A percentile compares a stretch with the other conserved stretches of the same genome.
Evolutionary conservation across 2,797 vertebrate species (phyloP).

Genomic region (Rhabdophis nuchalis): DNA sequence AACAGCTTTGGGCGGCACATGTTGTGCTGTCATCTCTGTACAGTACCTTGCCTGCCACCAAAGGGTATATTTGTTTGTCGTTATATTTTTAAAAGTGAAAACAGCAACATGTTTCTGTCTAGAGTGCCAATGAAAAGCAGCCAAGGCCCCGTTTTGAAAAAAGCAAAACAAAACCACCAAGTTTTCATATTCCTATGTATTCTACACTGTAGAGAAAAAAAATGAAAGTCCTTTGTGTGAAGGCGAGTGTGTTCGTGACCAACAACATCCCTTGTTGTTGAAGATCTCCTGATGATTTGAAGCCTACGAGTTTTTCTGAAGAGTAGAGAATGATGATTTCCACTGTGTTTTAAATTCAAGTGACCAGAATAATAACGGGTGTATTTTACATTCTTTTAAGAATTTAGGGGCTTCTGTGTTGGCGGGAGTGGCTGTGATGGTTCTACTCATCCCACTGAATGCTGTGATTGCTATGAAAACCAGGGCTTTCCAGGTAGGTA

Average conservation of each 20-base stretch:
- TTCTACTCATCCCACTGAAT: conserved; percentile 91
- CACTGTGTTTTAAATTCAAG: neutral
- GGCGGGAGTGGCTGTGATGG: conserved; percentile 91
- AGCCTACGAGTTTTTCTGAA: neutral
- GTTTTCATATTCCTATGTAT: neutral
- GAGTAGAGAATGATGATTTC: neutral
- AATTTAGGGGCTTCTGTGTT: conserved; percentile 87
- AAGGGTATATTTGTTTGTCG: neutral
- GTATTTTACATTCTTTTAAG: conserved; percentile 64
- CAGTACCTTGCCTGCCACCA: neutral
- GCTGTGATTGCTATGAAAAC: conserved; percentile 89
- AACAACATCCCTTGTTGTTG: neutral
- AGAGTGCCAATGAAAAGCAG: neutral
- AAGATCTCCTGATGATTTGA: neutral
- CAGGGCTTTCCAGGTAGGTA: conserved; percentile 82
- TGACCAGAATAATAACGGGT: neutral
- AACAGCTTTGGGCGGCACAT: neutral
- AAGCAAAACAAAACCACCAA: neutral
- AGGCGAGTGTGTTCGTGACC: neutral
- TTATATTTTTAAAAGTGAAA: neutral
- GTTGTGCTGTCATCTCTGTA: neutral
- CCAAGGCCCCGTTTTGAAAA: neutral
- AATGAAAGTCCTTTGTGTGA: neutral
- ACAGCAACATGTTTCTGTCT: neutral
- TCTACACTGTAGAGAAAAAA: neutral